These are phyloP conservation scores for Tenebrosternarchus preto DNA, from an alignment of 2,113 vertebrate genomes.

Conservation along the genomic window DNA sequence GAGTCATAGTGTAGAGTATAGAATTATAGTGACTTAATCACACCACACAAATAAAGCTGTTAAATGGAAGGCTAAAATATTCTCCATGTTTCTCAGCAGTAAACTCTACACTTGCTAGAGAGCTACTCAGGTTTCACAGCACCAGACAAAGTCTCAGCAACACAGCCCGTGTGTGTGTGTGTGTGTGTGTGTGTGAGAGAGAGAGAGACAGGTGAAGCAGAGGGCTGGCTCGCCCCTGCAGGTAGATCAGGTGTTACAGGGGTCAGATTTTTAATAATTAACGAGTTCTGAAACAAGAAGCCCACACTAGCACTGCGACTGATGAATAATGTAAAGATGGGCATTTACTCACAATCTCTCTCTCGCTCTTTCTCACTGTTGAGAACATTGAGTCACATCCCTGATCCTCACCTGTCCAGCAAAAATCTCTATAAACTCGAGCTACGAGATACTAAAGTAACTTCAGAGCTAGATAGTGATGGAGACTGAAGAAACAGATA, in stretches of 20 bases:
- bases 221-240: slow-evolving; percentile 22
- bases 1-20: too few species aligned
- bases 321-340: slow-evolving; percentile 73
- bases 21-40: slow-evolving; percentile 8
- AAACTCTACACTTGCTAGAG: neutral
- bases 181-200: neutral
- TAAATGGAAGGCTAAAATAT: neutral
- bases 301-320: slow-evolving; percentile 49
- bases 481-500: neutral
- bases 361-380: neutral
- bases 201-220: neutral
- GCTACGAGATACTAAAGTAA: neutral
- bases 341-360: slow-evolving; percentile 47
- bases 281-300: slow-evolving; percentile 64
- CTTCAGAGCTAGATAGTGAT: neutral
- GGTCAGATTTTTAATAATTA: slow-evolving; percentile 66
- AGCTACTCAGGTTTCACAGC: neutral
- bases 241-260: slow-evolving; percentile 41
- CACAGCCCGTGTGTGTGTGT: neutral
- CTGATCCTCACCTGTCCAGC: slow-evolving; percentile 19
- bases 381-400: neutral
- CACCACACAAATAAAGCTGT: neutral
- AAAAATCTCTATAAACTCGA: slow-evolving; percentile 13
- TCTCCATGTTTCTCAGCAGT: neutral
- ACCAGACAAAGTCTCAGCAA: neutral